Base-by-base conservation (phyloP, 2,888 invertebrate species). In the Euclidia mi region DNA sequence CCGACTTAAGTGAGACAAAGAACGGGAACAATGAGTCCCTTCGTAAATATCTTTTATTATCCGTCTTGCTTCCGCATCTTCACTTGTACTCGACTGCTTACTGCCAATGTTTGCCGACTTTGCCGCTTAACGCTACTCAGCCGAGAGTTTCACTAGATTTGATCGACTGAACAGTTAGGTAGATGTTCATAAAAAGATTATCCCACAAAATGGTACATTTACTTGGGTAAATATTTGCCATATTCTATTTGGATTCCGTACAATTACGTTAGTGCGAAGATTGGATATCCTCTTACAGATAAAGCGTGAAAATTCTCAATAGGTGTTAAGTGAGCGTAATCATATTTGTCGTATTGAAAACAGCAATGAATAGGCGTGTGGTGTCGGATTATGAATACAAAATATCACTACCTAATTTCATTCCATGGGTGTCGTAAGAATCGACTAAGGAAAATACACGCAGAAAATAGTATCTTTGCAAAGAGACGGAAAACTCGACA, bases 21-120 rank as follows among this genome's bases (percentile, higher is more conserved):
- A 74, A 65, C 67, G 56, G 71, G 71, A 74, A 87, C 85, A 87
- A 86, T 84, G 73, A 73, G 59, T 65, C 65, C 73, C 77, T 81
- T 77, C 56, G 82, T 81, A 85, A 88, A 85, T 83, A 85, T 82
- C 83, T 79, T 81, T 82, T 85, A 84, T 81, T 79, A 79, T 81
- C 73, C 67, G 65, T 60, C 69, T 69, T 71, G 67, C 70, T 80
- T 79, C 75, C 78, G 72, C 74, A 60, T 74, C 76, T 68, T 65
- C 55, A 47, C 53, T 49, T 14, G 45, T 53, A 43, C 56, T 68
- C 57, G 43, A 51, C 46, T 63, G 60, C 60, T 70, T 62, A 46
- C 58, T 65, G 47, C 51, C 62, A 65, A 72, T 78, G 70, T 81
- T 79, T 79, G 58, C 62, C 62, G 58, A 66, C 61, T 76, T 76